A percentile compares a stretch with the other conserved stretches of the same genome.
Evolutionary conservation across 2,888 invertebrate species (phyloP).

Genomic region (Orchesella flavescens): DNA sequence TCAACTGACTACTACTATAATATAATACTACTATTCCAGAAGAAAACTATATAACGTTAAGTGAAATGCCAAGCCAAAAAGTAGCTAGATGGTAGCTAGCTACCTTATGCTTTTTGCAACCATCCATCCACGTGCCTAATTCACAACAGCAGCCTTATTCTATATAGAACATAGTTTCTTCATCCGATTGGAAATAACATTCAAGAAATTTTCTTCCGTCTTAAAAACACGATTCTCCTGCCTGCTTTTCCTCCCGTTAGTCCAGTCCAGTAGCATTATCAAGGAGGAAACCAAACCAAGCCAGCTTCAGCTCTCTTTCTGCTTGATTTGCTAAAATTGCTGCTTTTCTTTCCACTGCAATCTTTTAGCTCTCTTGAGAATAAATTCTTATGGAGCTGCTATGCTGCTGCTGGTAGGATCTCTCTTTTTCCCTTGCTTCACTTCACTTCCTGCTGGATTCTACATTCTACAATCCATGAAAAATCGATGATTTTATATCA

Average conservation of each 20-base stretch:
- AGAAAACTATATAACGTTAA: conserved; percentile 37
- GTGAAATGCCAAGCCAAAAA: conserved; percentile 41
- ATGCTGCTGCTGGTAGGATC: too few relatives aligned
- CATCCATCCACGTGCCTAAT: conserved; percentile 24
- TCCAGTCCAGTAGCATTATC: not conserved
- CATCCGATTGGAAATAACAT: conserved; percentile 13
- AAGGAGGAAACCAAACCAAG: too few relatives aligned
- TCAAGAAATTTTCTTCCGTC: conserved; percentile 21
- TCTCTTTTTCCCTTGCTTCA: too few relatives aligned
- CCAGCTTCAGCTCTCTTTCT: too few relatives aligned
- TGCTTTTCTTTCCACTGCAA: conserved; percentile 11
- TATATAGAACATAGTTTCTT: not conserved
- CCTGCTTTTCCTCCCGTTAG: not conserved
- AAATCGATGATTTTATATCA: too few relatives aligned
- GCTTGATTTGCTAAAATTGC: conserved; percentile 53
- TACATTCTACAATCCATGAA: too few relatives aligned
- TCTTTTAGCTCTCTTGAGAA: not conserved
- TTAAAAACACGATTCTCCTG: conserved; percentile 11
- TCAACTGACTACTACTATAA: conserved; percentile 48
- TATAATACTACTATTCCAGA: conserved; percentile 8
- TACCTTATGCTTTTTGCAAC: too few relatives aligned
- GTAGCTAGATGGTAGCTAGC: too few relatives aligned
- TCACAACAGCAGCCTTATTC: not conserved
- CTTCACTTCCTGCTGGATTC: too few relatives aligned
- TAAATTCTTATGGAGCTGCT: too few relatives aligned